Conservation (phyloP, 2,113 vertebrate species). For the Rana temporaria region DNA sequence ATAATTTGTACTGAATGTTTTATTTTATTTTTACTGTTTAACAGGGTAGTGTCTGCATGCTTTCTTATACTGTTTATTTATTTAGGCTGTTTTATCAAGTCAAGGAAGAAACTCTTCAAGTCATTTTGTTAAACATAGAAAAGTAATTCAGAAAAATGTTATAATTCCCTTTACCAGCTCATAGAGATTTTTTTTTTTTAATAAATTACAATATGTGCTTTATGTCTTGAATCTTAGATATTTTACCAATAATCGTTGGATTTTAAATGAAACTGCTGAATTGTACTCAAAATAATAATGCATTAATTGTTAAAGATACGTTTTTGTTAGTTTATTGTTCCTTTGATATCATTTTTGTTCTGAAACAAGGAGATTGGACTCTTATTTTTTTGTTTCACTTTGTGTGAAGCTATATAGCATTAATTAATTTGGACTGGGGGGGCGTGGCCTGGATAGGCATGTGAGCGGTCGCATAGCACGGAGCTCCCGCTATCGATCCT, state of each 20-base stretch:
- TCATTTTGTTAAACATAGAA: constrained; percentile 12
- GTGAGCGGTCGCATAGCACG: too few relatives aligned
- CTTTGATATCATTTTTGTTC: background rate
- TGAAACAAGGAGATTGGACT: too few relatives aligned
- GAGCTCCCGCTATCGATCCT: too few relatives aligned
- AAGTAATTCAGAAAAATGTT: background rate
- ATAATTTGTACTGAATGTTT: background rate
- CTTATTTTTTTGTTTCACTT: too few relatives aligned
- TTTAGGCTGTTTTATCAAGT: background rate
- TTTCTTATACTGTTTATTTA: background rate
- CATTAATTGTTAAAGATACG: constrained; percentile 7
- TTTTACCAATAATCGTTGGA: background rate
- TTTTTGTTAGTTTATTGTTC: constrained; percentile 29
- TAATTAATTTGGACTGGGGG: too few relatives aligned
- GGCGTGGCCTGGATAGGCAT: too few relatives aligned
- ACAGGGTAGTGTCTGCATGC: background rate
- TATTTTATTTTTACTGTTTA: background rate
- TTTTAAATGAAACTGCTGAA: constrained; percentile 15
- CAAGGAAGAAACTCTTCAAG: background rate
- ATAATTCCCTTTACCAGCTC: background rate
- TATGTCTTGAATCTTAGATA: background rate
- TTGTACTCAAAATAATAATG: constrained; percentile 24
- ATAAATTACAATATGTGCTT: background rate
- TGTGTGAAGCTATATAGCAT: too few relatives aligned
- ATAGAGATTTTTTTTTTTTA: background rate